phyloP scores from a whole-genome alignment of 2,797 vertebrate species.

The Amphiprion clarkii region DNA sequence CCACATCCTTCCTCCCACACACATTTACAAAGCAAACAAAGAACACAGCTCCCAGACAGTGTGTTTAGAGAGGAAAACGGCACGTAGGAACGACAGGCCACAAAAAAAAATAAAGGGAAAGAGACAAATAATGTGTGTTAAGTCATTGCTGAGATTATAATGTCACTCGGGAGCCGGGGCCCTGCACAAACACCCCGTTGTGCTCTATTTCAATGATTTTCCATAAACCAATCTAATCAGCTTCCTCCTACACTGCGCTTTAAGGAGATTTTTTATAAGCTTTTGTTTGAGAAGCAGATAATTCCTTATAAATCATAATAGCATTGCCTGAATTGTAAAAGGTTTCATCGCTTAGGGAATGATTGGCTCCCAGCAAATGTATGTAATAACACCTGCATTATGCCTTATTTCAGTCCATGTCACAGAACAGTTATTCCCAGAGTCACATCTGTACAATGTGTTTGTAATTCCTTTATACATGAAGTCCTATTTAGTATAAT shows the following conservation, averaged over 20 bases:
- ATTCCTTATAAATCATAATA: slow-evolving; percentile 61
- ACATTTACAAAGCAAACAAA: slow-evolving; percentile 56
- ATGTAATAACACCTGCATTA: slow-evolving; percentile 19
- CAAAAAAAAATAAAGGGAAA: slow-evolving; percentile 37
- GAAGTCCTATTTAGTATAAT: background rate
- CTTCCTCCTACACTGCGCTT: slow-evolving; percentile 44
- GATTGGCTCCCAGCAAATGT: slow-evolving; percentile 35
- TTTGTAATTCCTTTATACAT: background rate
- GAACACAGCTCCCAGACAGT: slow-evolving; percentile 32
- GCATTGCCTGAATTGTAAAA: slow-evolving; percentile 34
- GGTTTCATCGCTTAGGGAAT: slow-evolving; percentile 16
- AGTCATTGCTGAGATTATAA: slow-evolving; percentile 56
- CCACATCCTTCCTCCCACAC: slow-evolving; percentile 36
- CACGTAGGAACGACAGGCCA: slow-evolving; percentile 44
- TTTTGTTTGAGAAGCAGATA: slow-evolving; percentile 72
- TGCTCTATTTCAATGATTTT: slow-evolving; percentile 71
- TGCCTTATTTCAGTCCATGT: slow-evolving; percentile 16
- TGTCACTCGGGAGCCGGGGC: slow-evolving; percentile 60
- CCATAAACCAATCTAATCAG: slow-evolving; percentile 65
- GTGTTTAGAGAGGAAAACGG: slow-evolving; percentile 61
- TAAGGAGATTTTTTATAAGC: slow-evolving; percentile 62
- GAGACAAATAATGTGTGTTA: slow-evolving; percentile 44
- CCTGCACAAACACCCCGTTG: slow-evolving; percentile 57
- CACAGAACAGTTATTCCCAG: background rate
- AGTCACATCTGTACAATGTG: background rate